A percentile compares a stretch with the other conserved stretches of the same genome.
phyloP scores from a whole-genome alignment of 2,888 invertebrate species.

The Hetaerina titia region DNA sequence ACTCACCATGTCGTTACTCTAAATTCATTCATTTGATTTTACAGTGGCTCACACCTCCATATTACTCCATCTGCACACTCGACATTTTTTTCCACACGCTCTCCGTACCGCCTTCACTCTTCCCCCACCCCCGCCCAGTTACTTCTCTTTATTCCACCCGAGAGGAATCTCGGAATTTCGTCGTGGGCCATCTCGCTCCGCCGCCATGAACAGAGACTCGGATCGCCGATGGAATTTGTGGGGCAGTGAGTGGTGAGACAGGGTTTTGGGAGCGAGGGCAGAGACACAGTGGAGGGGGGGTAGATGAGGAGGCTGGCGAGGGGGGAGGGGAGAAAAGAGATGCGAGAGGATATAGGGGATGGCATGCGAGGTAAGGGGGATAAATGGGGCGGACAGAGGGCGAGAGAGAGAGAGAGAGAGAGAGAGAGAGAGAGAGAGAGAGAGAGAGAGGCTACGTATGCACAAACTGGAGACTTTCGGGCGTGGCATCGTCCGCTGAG shows the following conservation, averaged over 20 bases:
- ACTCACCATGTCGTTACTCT: background rate
- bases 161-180: slow-evolving; percentile 58
- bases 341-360: background rate
- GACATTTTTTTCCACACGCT: background rate
- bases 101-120: background rate
- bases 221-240: slow-evolving; percentile 45
- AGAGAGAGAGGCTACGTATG: background rate
- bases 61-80: background rate
- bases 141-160: background rate
- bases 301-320: background rate
- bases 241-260: background rate
- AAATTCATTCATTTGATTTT: background rate
- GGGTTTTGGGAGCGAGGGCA: background rate
- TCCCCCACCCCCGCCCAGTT: background rate
- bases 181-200: background rate
- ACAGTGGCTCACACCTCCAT: background rate
- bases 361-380: background rate
- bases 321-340: background rate
- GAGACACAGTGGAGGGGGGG: background rate
- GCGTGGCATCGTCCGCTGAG: background rate
- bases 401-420: background rate
- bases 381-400: background rate
- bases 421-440: no score
- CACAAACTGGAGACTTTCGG: background rate
- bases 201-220: background rate